Percentiles rank a stretch among this genome's conserved stretches.
Conservation (phyloP, 2,797 vertebrate species). For the Paguma larvata region DNA sequence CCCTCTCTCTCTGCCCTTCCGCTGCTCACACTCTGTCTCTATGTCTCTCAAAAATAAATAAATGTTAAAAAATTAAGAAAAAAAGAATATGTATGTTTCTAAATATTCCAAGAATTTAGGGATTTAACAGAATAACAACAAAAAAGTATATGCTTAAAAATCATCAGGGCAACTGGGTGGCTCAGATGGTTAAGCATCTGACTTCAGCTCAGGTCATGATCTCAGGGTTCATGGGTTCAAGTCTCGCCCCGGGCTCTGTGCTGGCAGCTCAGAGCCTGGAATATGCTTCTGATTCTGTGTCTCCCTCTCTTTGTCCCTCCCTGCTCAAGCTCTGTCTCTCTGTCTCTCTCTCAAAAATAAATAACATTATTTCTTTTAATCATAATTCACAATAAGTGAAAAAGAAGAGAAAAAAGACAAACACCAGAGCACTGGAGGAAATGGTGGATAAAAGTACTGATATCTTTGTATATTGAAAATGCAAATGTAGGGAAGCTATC, state of each 20-base stretch:
- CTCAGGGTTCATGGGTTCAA: neutral
- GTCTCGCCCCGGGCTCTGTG: accelerated
- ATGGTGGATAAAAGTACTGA: neutral
- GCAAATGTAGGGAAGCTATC: neutral
- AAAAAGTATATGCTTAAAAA: neutral
- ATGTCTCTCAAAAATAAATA: too few relatives aligned
- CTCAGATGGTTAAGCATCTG: neutral
- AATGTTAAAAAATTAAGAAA: too few relatives aligned
- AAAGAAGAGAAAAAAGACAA: neutral
- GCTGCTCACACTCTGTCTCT: too few relatives aligned
- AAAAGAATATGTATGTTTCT: too few relatives aligned
- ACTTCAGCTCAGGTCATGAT: neutral
- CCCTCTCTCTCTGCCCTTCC: too few relatives aligned
- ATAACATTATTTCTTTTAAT: neutral
- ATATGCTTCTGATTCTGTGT: neutral
- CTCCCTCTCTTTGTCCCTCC: neutral
- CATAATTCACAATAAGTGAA: neutral
- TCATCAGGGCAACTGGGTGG: neutral
- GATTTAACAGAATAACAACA: neutral
- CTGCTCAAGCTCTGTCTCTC: neutral
- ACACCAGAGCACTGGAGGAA: neutral
- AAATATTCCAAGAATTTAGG: neutral
- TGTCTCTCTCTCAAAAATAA: neutral
- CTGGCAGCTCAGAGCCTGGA: neutral
- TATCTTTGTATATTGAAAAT: neutral